These are phyloP conservation scores for Capreolus pygargus DNA, from an alignment of 2,113 vertebrate genomes.

Conservation along the genomic window DNA sequence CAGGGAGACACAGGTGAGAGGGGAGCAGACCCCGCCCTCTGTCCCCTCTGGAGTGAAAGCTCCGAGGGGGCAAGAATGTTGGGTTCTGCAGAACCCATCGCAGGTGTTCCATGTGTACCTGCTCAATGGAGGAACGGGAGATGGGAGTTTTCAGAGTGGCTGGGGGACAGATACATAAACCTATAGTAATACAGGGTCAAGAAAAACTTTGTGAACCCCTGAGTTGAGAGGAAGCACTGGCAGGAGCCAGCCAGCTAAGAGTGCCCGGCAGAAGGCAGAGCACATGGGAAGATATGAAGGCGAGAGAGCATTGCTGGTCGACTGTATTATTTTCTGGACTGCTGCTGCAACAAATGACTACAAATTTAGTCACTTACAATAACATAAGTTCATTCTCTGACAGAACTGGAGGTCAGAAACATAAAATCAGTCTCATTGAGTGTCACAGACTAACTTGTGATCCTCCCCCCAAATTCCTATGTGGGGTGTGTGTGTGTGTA, in stretches of 20 bases:
- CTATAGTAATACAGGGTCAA: neutral
- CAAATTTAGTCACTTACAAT: neutral
- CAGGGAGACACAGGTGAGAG: too few species aligned
- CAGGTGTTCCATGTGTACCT: neutral
- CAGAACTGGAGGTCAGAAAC: neutral
- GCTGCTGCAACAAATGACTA: neutral
- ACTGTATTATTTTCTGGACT: neutral
- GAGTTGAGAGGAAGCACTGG: too few species aligned
- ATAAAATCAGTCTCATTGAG: neutral
- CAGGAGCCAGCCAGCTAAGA: neutral
- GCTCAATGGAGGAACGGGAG: neutral
- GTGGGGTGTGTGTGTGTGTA: neutral
- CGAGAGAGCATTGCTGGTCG: accelerated
- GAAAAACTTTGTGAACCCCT: neutral
- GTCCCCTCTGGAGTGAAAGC: neutral
- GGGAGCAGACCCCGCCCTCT: neutral
- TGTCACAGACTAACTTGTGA: neutral
- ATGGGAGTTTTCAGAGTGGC: accelerated
- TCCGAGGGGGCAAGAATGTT: neutral
- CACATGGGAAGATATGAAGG: accelerated
- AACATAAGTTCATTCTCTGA: neutral
- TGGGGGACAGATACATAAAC: too few species aligned
- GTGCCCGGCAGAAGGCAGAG: neutral
- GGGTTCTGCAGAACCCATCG: neutral
- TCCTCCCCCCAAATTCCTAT: neutral